phyloP scores from a whole-genome alignment of 2,113 vertebrate genomes.

The Cromileptes altivelis region DNA sequence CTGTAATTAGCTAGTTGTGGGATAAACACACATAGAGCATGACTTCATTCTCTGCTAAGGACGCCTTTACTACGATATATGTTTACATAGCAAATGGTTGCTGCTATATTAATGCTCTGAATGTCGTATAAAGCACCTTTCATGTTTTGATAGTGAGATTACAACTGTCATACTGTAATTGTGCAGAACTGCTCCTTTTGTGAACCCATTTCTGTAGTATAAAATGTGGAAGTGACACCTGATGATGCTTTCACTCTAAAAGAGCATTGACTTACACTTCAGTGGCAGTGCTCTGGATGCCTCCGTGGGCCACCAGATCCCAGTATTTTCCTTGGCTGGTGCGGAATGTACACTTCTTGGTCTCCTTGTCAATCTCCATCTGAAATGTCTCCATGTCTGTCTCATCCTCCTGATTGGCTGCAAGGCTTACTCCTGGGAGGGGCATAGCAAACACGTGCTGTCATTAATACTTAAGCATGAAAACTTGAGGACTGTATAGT shows the following conservation, averaged over 20 bases:
- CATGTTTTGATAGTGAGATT: neutral
- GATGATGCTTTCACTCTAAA: neutral
- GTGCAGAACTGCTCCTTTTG: neutral
- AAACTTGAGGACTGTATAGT: neutral
- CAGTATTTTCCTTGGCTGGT: conserved; percentile 93
- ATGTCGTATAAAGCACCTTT: no score
- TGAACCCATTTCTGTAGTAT: neutral
- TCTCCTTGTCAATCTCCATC: conserved; percentile 94
- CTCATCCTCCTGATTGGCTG: conserved; percentile 97
- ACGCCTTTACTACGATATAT: no score
- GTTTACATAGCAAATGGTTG: no score
- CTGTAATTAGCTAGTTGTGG: neutral
- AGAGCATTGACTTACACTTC: conserved; percentile 87
- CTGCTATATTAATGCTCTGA: no score
- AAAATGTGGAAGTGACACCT: neutral
- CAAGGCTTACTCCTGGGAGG: conserved; percentile 91
- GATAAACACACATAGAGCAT: neutral
- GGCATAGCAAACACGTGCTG: conserved; percentile 14
- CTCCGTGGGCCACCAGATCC: conserved; percentile 93
- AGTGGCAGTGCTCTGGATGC: conserved; percentile 92
- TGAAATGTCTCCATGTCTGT: conserved; percentile 97
- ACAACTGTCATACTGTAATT: neutral
- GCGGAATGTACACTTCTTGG: conserved; percentile 91
- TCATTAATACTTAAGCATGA: conserved; percentile 15
- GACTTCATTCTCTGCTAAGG: no score